Conservation (phyloP, 1,140 invertebrate species). For the Holcopasites calliopsidis region DNA sequence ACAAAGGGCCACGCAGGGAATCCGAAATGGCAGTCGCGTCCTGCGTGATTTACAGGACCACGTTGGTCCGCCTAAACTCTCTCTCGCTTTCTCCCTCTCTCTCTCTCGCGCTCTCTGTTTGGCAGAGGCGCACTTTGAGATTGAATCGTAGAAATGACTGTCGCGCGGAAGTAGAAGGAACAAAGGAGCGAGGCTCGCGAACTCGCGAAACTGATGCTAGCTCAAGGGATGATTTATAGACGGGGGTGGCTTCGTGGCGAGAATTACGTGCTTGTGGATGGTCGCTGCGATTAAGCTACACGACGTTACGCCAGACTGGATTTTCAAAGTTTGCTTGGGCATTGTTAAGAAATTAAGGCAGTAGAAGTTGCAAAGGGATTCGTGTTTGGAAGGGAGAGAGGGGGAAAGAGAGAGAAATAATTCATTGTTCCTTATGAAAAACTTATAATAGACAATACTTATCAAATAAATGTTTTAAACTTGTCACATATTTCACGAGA, state of each 20-base stretch:
- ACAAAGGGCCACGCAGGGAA: conserved; percentile 55
- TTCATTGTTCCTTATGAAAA: too few species aligned
- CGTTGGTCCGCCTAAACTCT: neutral
- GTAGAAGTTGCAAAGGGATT: too few species aligned
- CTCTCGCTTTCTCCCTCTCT: neutral
- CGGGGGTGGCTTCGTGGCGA: too few species aligned
- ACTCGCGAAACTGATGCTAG: conserved; percentile 14
- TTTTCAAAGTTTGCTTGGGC: too few species aligned
- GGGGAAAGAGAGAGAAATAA: too few species aligned
- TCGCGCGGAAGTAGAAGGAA: conserved; percentile 8
- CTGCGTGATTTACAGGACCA: conserved; percentile 39
- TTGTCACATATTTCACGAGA: too few species aligned
- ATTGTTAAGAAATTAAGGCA: too few species aligned
- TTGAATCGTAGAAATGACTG: conserved; percentile 52
- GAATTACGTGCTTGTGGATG: conserved; percentile 7
- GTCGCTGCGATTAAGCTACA: neutral
- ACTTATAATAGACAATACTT: too few species aligned
- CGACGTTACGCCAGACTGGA: conserved; percentile 2
- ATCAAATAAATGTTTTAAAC: too few species aligned
- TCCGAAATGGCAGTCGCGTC: conserved; percentile 55
- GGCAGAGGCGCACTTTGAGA: conserved; percentile 27
- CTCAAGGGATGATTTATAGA: conserved; percentile 5
- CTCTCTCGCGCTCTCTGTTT: neutral
- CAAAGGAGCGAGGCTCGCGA: conserved; percentile 25
- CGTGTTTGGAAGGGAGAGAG: too few species aligned